Base-by-base conservation (phyloP, 2,888 invertebrate species). In the Dasypolia templi region DNA sequence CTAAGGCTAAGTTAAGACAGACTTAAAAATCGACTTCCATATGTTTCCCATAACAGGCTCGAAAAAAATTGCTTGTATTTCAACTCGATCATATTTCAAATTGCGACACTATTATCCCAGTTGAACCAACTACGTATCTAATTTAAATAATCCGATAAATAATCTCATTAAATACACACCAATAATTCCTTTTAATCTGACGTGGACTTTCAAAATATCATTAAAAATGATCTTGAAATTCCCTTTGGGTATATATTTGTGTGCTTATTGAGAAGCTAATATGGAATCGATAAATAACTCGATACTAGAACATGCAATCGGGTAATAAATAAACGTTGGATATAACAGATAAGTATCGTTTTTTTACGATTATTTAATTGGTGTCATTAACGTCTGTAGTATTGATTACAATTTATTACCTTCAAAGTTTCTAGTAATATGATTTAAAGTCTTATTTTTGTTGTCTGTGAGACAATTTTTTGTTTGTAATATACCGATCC, bases 331-430 rank as follows among this genome's bases (percentile, higher is more conserved):
- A 87, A 91, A 88, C 74, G 75, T 85, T 84, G 85, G 86, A 89
- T 89, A 88, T 88, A 90, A 88, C 86, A 79, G 89, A 90, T 89
- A 88, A 88, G 78, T 86, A 91, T 89, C 87, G 85, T 76, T 89
- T 90, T 84, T 92, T 92, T 91, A 94, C 88, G 91, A 92, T 92
- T 90, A 91, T 94, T 94, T 94, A 94, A 95, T 94, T 92, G 94
- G 88, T 89, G 88, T 91, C 92, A 93, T 93, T 94, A 94, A 90
- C 81, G 91, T 91, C 90, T 82, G 75, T 69, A 74, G 87, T 91
- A 92, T 92, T 93, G 92, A 94, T 94, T 93, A 93, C 92, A 87
- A 94, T 94, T 94, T 94, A 94, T 94, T 85, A 79, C 79, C 82
- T 62, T 80, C 67, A 82, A 82, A 58, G 70, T 77, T 89, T 87